These are phyloP conservation scores for Tinamus major DNA, from an alignment of 2,797 vertebrate genomes.

Conservation along the genomic window DNA sequence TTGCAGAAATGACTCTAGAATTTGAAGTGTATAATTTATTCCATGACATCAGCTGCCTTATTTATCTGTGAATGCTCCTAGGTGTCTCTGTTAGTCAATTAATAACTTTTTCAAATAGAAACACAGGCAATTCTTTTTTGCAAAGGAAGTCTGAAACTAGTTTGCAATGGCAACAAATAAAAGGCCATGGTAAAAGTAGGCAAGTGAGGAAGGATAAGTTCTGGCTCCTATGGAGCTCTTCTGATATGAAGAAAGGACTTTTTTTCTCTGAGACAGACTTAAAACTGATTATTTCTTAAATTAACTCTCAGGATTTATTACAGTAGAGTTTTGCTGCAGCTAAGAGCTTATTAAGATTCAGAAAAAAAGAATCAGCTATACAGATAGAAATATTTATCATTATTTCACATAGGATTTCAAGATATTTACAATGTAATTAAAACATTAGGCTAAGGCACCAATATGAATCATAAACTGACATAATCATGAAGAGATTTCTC, in stretches of 20 bases:
- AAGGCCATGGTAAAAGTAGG: neutral
- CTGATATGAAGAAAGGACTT: neutral
- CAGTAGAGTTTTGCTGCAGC: neutral
- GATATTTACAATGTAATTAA: neutral
- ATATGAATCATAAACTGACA: no score
- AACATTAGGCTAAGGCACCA: neutral
- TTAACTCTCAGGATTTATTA: neutral
- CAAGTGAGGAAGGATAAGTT: neutral
- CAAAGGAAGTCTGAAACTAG: neutral
- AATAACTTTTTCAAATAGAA: neutral
- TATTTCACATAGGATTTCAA: neutral
- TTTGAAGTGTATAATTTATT: conserved; percentile 1
- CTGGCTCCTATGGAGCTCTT: neutral
- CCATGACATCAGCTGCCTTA: neutral
- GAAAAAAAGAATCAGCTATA: neutral
- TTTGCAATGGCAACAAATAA: neutral
- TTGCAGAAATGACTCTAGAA: neutral
- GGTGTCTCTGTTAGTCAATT: neutral
- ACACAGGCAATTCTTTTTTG: neutral
- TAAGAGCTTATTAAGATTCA: neutral
- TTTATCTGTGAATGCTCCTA: neutral
- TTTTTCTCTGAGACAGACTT: neutral
- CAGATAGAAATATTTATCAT: neutral
- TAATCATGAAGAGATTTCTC: neutral
- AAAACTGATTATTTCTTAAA: neutral